These are phyloP conservation scores for Procambarus virginalis DNA, from an alignment of 1,140 invertebrate genomes.

Conservation along the genomic window DNA sequence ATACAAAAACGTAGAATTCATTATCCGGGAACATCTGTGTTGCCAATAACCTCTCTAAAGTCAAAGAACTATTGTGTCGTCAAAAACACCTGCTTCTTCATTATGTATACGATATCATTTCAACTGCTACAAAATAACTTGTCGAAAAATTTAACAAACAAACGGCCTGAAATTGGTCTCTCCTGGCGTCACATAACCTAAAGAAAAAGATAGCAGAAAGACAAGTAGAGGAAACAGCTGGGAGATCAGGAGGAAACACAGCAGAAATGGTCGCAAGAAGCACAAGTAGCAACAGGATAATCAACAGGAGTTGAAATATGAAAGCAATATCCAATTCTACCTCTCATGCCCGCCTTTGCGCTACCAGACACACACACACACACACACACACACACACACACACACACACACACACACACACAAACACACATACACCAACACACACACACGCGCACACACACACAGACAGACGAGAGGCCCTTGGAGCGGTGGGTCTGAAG, in stretches of 20 bases:
- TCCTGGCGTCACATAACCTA: no score
- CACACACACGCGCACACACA: background rate
- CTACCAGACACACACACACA: background rate
- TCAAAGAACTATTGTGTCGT: no score
- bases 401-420: background rate
- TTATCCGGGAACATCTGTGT: no score
- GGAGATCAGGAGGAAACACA: background rate
- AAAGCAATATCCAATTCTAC: no score
- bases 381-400: slow-evolving; percentile 2
- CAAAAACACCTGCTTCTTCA: no score
- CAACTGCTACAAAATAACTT: no score
- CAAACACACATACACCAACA: background rate
- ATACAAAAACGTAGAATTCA: no score
- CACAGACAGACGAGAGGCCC: slow-evolving; percentile 22
- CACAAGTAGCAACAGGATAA: background rate
- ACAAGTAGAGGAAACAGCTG: background rate
- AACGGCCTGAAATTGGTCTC: no score
- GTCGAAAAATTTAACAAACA: no score
- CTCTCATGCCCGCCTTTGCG: background rate
- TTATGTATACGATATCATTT: no score
- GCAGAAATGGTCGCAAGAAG: background rate
- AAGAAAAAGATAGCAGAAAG: background rate
- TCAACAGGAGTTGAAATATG: no score
- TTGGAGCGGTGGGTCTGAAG: slow-evolving; percentile 6
- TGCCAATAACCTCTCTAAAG: no score